Base-by-base conservation (phyloP, 1,140 invertebrate genomes). In the Drosophila kurseongensis region DNA sequence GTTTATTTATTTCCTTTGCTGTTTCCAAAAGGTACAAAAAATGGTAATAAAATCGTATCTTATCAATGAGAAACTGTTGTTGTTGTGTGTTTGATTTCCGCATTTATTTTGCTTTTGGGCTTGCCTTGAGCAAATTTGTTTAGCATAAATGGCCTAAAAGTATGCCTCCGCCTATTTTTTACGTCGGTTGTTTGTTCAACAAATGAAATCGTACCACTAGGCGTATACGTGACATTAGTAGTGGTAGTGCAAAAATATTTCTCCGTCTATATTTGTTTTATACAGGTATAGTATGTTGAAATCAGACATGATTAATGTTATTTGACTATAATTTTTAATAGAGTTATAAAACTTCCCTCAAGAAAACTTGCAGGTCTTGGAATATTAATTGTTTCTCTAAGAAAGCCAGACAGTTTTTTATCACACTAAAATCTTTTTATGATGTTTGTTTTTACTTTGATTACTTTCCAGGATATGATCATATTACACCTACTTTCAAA, bases 111-210 rank as follows among this genome's bases (percentile, higher is more conserved):
- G 23, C 18, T 42, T 54, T 61, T 13, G 23, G 9, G 63, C 56
- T 78, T 80, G 73, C n/a, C 27, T 58, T 69, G 9, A 8, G 44
- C 47, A 77, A 75, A 85, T 85, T 83, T 83, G 41, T 65, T 80
- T 63, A 73, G 61, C 75, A 52, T 62, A 51, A 62, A 55, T 68
- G 63, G 84, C 83, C 83, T 79, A 88, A 88, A 88, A 88, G 83
- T 88, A 88, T 88, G 80, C 83, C 80, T 67, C 12, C 27, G 23
- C 68, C 48, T 10, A 10, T 10, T 50, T 48, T 32, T 36, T 16
- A 13, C 14, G 12, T 8, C 12, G 9, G n/a, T 14, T 86, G 63
- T 75, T 79, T 76, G 52, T 27, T 27, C 29, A 69, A 45, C 38
- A 42, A 47, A 29, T 13, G 9, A 36, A 48, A 14, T 16, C 5